Evolutionary conservation across 2,797 vertebrate genomes (phyloP).

Genomic region (Tinamus major): DNA sequence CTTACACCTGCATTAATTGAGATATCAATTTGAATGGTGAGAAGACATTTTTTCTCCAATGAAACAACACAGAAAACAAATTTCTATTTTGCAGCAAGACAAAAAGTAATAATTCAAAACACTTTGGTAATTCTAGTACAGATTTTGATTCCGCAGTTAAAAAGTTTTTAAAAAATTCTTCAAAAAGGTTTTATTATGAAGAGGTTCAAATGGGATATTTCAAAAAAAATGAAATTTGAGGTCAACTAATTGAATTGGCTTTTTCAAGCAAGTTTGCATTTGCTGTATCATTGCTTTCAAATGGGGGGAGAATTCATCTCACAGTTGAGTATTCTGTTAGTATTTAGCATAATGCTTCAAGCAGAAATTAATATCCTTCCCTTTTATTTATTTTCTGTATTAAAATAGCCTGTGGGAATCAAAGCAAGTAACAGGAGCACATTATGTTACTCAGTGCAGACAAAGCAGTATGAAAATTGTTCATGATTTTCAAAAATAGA

Average conservation of each 20-base stretch:
- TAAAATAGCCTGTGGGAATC: not conserved
- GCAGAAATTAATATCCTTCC: not conserved
- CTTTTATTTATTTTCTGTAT: not conserved
- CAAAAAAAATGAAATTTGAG: not conserved
- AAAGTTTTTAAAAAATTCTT: not conserved
- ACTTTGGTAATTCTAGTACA: not conserved
- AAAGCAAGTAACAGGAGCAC: not conserved
- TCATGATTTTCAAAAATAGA: not conserved
- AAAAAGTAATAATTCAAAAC: not conserved
- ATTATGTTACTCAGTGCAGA: not conserved
- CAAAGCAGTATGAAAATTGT: not conserved
- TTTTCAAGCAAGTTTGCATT: not conserved
- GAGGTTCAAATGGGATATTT: not conserved
- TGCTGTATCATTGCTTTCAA: not conserved
- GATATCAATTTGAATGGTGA: not conserved
- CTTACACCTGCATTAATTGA: not conserved
- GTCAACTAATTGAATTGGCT: not conserved
- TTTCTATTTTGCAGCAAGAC: not conserved
- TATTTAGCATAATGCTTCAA: not conserved
- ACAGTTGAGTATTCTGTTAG: not conserved
- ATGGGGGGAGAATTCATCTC: too few species aligned
- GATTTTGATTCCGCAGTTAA: not conserved
- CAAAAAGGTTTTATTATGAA: not conserved
- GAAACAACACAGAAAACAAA: not conserved
- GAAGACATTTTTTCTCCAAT: not conserved